Base-by-base conservation (phyloP, 1,140 invertebrate genomes). In the Vanessa tameamea region DNA sequence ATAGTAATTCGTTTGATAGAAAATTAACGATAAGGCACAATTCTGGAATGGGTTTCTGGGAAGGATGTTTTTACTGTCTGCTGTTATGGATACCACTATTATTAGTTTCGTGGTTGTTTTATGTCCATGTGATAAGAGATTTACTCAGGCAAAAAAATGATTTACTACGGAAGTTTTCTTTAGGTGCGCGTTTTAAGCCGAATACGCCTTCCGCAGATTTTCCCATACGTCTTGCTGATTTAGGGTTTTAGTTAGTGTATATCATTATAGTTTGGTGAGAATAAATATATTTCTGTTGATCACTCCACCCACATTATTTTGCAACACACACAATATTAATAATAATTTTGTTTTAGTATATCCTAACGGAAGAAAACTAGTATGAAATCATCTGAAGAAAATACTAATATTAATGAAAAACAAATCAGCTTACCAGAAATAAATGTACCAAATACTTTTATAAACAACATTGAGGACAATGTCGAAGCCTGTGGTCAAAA, bases 51-150 rank as follows among this genome's bases (percentile, higher is more conserved):
- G 69, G 78, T 50, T 86, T 87, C 67, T 78, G 77, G 16, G 80
- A 86, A 78, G 87, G 86, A 0, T 84, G 77, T 65, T 23, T 86
- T 2, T 88, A 85, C 63, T 88, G 86, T 23, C 31, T 85, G 51
- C 47, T 88, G 16, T 73, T 89, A 11, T 89, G 86, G 85, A 84
- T 89, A 26, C 87, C 87, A 70, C 65, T 86, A 14, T 50, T 82
- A 57, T 47, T 86, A 13, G 79, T 87, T 50, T 64, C 66, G 11
- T 83, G 75, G 69, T 70, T 87, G 12, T 82, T 89, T n/a, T 88
- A 87, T 57, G 64, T 64, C 9, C 81, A 82, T 55, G 78, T 87
- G n/a, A 72, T 88, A 53, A 82, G 82, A 78, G 81, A 85, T 57
- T 67, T 67, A 43, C 50, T 78, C 37, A 72, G 73, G 68, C 61